Base-by-base conservation (phyloP, 2,797 vertebrate genomes). In the Silurus aristotelis region DNA sequence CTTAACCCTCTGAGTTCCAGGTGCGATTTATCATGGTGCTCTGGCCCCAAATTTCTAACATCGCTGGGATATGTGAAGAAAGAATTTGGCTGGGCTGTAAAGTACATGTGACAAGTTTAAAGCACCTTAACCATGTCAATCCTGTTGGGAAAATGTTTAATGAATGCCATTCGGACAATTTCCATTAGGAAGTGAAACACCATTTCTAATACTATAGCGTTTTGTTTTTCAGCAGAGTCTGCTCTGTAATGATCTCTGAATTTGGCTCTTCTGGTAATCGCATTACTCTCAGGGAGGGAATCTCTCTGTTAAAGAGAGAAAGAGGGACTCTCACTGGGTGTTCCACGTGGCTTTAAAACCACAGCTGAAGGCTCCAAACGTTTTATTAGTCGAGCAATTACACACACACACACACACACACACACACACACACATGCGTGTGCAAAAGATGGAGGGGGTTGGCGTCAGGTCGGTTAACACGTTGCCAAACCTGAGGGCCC, bases 321-420 rank as follows among this genome's bases (percentile, higher is more conserved):
- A 38, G 25, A 27, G 58, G n/a, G 68, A 38, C 43, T 84, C 89
- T 78, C 72, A 38, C 71, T 88, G 89, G 89, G 89, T 89, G 89
- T 89, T 89, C 89, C 86, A 88, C 43, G 80, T 73, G 84, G 80
- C 79, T 79, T 79, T 76, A 86, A 87, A 82, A 38, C 84, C 84
- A 86, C 85, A 79, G 75, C 66, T 89, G 86, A 80, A 61, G 76
- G 61, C 89, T 91, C 67, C 67, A 87, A 87, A 91, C 88, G 87
- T 91, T 94, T 93, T 92, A 93, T 92, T 91, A 89, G 91, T 85
- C 83, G 72, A 89, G 90, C 93, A 93, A 94, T 94, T 93, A 93
- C 89, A 88, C 89, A 88, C 56, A 13, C 88, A 87, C 80, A 84
- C 86, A 92, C 89, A 88, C 89, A 88, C 48, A 6, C 87, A 87